Evolutionary conservation across 1,140 invertebrate genomes (phyloP).

Genomic region (Psilanteris sp.): DNA sequence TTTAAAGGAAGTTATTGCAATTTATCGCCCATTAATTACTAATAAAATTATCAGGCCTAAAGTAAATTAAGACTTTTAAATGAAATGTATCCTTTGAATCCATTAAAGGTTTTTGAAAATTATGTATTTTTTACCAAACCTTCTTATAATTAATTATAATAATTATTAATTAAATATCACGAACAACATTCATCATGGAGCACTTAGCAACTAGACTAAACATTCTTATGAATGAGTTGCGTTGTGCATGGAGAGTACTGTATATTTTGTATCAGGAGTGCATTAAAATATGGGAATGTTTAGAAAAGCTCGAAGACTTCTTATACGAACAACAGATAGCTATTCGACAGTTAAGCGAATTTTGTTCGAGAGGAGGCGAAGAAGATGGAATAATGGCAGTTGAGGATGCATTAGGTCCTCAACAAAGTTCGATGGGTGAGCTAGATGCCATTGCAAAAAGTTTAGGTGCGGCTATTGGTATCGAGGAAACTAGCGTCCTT

Average conservation of each 20-base stretch:
- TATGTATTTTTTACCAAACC: constrained; percentile 21
- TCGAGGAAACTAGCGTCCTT: constrained; percentile 74
- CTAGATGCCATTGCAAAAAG: constrained; percentile 75
- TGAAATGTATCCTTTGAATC: constrained; percentile 25
- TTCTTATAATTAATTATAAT: constrained; percentile 27
- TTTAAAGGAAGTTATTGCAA: constrained; percentile 35
- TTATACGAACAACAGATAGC: constrained; percentile 94
- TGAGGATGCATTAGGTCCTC: constrained; percentile 66
- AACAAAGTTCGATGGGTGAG: constrained; percentile 71
- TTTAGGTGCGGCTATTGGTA: constrained; percentile 72
- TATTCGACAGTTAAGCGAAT: constrained; percentile 92
- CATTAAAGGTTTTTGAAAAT: background rate
- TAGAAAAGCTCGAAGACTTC: constrained; percentile 94
- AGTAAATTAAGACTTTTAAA: constrained; percentile 24
- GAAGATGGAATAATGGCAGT: constrained; percentile 68
- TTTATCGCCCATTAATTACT: constrained; percentile 71
- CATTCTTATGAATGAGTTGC: constrained; percentile 92
- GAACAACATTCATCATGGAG: constrained; percentile 84
- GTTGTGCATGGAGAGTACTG: constrained; percentile 94
- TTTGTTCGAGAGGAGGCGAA: constrained; percentile 81
- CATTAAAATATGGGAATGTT: constrained; percentile 94
- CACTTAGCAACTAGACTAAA: constrained; percentile 90
- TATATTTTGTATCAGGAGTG: constrained; percentile 95
- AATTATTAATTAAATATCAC: constrained; percentile 7
- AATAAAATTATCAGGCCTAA: constrained; percentile 79